Evolutionary conservation across 2,888 invertebrate genomes (phyloP), one percentile per base, ranked within the genome.

Genomic region (Eubasilissa splendida): DNA sequence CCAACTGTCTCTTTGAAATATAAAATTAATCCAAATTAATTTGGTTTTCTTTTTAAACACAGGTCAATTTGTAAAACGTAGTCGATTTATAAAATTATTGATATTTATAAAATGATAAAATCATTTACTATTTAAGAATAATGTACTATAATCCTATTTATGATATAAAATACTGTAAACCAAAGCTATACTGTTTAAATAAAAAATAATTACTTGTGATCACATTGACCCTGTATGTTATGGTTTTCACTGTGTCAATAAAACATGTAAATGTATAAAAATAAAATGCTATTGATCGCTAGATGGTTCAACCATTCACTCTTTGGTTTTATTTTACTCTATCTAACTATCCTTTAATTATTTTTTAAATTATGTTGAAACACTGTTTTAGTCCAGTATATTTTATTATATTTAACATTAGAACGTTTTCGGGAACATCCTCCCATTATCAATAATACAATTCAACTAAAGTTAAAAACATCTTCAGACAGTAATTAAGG

Each of bases 231-330:
- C 50, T 22, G 50, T 14, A 53, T 9, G n/a, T 70, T 22, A 14
- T 11, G 4, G 52, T 70, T 70, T 14, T 53, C 70, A 53, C 70
- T 52, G 60, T 75, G 59, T 63, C 73, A 53, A 73, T 77, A 60
- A 70, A 76, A 77, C 50, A 10, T 77, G 77, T 70, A 76, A 77
- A 79, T 82, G 80, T 80, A 83, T 66, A 77, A 75, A 59, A 74
- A 74, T 68, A 80, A 77, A 77, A 33, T 77, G 77, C 77, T 66
- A 82, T 77, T 75, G 80, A 83, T 81, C 81, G 79, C 80, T 83
- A 83, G 83, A 83, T 79, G 83, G 76, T 81, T 82, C 80, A 82
- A 79, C 80, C 82, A 73, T 59, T 8, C 33, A 75, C n/a, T 7
- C 63, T 12, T 22, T 73, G n/a, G 42, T 73, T 77, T 82, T 81